A percentile compares a stretch with the other conserved stretches of the same genome.
Evolutionary conservation across 2,888 invertebrate species (phyloP).

Genomic region (Phaonia tiefii): DNA sequence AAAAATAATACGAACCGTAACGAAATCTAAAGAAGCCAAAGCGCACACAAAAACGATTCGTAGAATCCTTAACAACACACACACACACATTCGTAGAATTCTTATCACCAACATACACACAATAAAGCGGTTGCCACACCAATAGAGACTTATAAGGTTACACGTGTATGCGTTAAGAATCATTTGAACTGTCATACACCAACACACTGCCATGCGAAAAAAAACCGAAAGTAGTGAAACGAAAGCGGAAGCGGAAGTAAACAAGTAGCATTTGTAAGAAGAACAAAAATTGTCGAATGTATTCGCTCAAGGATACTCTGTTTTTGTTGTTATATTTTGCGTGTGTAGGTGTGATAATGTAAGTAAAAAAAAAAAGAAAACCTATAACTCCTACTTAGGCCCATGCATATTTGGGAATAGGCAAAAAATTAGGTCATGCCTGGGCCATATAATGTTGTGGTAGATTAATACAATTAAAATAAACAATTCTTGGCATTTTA

Average conservation of each 20-base stretch:
- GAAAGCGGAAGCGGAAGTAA: slow-evolving; percentile 33
- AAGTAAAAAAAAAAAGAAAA: no score
- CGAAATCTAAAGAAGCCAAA: neutral
- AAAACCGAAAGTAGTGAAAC: neutral
- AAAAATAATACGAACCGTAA: slow-evolving; percentile 14
- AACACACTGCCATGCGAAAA: no score
- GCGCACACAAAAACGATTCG: slow-evolving; percentile 12
- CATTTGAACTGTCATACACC: neutral
- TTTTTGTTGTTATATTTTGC: neutral
- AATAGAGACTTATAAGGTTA: neutral
- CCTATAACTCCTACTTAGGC: no score
- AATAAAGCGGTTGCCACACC: neutral
- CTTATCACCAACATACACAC: slow-evolving; percentile 15
- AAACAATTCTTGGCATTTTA: no score
- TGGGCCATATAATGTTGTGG: no score
- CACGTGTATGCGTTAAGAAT: neutral
- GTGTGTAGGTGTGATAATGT: neutral
- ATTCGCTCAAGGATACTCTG: neutral
- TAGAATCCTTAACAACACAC: slow-evolving; percentile 17
- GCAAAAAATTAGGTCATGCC: no score
- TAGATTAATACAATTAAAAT: no score
- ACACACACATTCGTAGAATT: slow-evolving; percentile 1
- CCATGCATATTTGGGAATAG: no score
- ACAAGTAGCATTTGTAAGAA: neutral
- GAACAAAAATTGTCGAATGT: neutral